Conservation (phyloP, 2,113 vertebrate species). For the Empidonax alnorum region DNA sequence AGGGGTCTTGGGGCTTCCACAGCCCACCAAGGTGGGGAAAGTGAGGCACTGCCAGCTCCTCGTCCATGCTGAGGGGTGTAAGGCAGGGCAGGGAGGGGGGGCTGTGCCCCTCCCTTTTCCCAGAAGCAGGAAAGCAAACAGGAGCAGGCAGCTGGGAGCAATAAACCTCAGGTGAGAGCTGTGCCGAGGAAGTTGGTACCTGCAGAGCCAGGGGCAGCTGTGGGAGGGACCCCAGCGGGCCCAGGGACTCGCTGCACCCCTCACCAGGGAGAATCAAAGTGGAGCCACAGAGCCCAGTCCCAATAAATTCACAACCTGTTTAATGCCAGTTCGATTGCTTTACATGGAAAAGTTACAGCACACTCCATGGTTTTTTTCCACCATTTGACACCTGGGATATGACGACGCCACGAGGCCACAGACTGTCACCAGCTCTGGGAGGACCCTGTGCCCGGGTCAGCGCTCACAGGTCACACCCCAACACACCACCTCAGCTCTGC, state of each 20-base stretch:
- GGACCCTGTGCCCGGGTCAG: not conserved
- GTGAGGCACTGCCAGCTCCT: not conserved
- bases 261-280: accelerated
- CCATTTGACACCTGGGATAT: not conserved
- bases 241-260: accelerated
- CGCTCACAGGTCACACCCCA: not conserved
- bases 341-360: conserved; percentile 15
- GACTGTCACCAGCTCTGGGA: not conserved
- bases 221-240: accelerated
- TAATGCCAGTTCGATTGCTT: conserved; percentile 55
- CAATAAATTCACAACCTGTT: conserved; percentile 34
- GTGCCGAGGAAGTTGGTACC: accelerated
- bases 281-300: not conserved
- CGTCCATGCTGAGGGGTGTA: accelerated
- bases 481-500: not conserved
- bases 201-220: not conserved
- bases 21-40: not conserved
- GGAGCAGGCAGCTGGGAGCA: accelerated
- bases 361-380: not conserved
- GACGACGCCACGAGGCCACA: not conserved
- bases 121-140: not conserved
- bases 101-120: not conserved
- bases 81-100: not conserved
- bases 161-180: not conserved
- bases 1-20: not conserved